Base-by-base conservation (phyloP, 2,797 vertebrate genomes). In the Catharus ustulatus region DNA sequence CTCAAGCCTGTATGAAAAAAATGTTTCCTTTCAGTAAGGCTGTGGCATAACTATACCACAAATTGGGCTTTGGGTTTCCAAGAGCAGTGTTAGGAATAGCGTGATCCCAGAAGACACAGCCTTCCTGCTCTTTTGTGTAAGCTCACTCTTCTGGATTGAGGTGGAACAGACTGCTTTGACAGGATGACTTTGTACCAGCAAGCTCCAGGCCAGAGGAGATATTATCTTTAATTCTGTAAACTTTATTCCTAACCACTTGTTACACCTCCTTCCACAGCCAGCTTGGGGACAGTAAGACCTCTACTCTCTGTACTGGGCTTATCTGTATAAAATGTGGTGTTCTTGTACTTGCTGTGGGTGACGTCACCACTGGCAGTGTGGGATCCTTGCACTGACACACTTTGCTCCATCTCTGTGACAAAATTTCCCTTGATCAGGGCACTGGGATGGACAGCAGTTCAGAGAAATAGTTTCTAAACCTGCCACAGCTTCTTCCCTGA, bases 161-260 rank as follows among this genome's bases (percentile, higher is more conserved):
- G 46, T 95, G 72, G 75, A 94, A 80, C 82, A 77, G 89, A 73
- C 40, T 69, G 57, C 48, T 84, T 82, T 82, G 59, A 51, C 48
- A 73, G 43, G 38, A 49, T 75, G 34, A 82, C 84, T 84, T 82
- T 75, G 62, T 75, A 84, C 48, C n/a, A 61, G 40, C n/a, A 21
- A 87, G 22, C 24, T 73, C 77, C 11, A 58, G 46, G 20, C 30
- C 68, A 92, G 46, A 49, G 5, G 68, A 94, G 59, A 81, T 87
- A 66, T 9, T 26, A 95, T 87, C 74, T 87, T 18, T 45, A 54
- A 23, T 30, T 92, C 63, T 73, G 51, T 5, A 51, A 73, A 18
- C n/a, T 79, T 71, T 85, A 66, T 34, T 18, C 22, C 30, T 69
- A 58, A 80, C 89, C 55, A 48, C 62, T 55, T 80, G 68, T 21